These are phyloP conservation scores for Archilochus colubris DNA, from an alignment of 2,113 vertebrate species.

Conservation along the genomic window DNA sequence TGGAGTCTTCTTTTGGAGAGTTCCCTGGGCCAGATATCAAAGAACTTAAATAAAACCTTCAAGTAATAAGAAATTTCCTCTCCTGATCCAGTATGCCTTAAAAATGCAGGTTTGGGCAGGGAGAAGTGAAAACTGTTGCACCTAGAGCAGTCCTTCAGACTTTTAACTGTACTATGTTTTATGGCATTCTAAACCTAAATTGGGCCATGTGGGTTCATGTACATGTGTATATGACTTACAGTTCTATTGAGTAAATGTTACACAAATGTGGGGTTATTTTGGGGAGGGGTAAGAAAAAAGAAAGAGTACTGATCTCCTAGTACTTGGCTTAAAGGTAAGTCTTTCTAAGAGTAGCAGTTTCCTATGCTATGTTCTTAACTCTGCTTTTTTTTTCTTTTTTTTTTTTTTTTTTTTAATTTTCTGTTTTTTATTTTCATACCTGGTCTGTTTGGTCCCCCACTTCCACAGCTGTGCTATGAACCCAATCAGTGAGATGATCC, in stretches of 20 bases:
- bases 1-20: background rate
- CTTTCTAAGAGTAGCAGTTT: background rate
- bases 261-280: background rate
- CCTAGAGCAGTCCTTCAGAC: background rate
- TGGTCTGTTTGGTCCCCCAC: background rate
- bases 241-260: background rate
- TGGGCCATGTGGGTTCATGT: background rate
- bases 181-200: background rate
- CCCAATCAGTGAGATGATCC: background rate
- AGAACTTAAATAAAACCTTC: background rate
- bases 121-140: background rate
- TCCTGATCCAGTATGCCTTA: background rate
- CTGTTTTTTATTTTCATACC: too few species aligned
- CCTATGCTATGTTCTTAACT: background rate
- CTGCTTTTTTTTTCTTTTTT: too few species aligned
- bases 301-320: background rate
- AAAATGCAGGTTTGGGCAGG: background rate
- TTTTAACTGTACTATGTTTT: background rate
- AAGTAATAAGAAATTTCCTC: background rate
- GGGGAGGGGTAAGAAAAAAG: too few species aligned
- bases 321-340: background rate
- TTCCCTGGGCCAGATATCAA: background rate
- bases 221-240: background rate
- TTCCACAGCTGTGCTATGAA: background rate
- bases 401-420: too few species aligned